A percentile compares a stretch with the other conserved stretches of the same genome.
These are phyloP conservation scores for Urosaurus nigricauda DNA, from an alignment of 2,797 vertebrate species.

Conservation along the genomic window DNA sequence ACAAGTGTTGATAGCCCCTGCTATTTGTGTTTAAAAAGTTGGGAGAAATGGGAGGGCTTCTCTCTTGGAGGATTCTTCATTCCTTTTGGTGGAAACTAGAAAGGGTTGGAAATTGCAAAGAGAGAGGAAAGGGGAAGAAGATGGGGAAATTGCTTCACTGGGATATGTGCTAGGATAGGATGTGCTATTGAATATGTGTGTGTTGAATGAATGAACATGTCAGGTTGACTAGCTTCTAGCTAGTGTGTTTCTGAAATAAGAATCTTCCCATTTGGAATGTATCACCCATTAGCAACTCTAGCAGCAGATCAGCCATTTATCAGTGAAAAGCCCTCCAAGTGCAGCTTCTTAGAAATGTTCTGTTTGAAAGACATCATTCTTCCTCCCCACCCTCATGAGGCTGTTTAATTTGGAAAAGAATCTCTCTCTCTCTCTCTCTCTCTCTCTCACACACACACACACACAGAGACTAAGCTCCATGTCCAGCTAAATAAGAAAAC, in stretches of 20 bases:
- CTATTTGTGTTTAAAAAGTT: slow-evolving; percentile 22
- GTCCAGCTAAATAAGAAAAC: slow-evolving; percentile 10
- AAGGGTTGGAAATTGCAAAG: slow-evolving; percentile 28
- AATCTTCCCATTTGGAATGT: slow-evolving; percentile 37
- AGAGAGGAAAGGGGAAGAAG: slow-evolving; percentile 29
- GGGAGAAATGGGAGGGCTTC: neutral
- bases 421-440: slow-evolving; percentile 32
- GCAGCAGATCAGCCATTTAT: slow-evolving; percentile 43
- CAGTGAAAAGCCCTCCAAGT: slow-evolving; percentile 61
- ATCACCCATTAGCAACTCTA: slow-evolving; percentile 8
- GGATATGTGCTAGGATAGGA: neutral
- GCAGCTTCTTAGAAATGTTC: slow-evolving; percentile 49
- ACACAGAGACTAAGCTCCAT: neutral
- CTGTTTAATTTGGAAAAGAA: slow-evolving; percentile 61
- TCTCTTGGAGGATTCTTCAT: neutral
- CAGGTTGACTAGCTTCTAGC: slow-evolving; percentile 12
- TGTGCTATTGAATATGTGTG: slow-evolving; percentile 18
- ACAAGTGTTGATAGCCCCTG: neutral
- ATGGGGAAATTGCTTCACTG: slow-evolving; percentile 35
- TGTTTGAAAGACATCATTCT: slow-evolving; percentile 47
- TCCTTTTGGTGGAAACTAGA: no score
- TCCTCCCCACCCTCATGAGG: slow-evolving; percentile 20
- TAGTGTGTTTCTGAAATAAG: slow-evolving; percentile 6
- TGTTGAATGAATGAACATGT: neutral
- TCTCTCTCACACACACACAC: no score